These are phyloP conservation scores for Sebastes schlegelii DNA, from an alignment of 2,113 vertebrate species.

Conservation along the genomic window DNA sequence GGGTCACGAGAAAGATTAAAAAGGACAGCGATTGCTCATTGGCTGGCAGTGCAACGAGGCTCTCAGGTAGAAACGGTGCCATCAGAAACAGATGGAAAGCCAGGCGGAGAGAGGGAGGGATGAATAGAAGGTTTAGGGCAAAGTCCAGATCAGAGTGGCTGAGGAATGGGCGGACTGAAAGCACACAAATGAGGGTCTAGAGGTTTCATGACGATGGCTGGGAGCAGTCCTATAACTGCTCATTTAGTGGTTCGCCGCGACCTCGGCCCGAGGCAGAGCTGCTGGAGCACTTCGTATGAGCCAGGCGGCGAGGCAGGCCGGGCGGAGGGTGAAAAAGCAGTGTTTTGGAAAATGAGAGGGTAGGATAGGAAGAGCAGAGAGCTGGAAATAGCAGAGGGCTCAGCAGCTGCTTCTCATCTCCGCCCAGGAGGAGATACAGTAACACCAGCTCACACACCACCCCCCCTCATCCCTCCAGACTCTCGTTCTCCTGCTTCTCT, in stretches of 20 bases:
- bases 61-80: slow-evolving; percentile 39
- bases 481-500: neutral
- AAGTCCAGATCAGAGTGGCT: slow-evolving; percentile 37
- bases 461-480: neutral
- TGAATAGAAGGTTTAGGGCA: slow-evolving; percentile 31
- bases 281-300: slow-evolving; percentile 32
- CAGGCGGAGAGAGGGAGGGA: slow-evolving; percentile 15
- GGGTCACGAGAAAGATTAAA: slow-evolving; percentile 55
- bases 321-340: slow-evolving; percentile 52
- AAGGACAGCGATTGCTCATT: slow-evolving; percentile 39
- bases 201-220: slow-evolving; percentile 32
- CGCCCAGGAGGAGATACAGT: slow-evolving; percentile 57
- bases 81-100: slow-evolving; percentile 44
- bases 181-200: slow-evolving; percentile 51
- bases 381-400: slow-evolving; percentile 79
- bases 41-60: slow-evolving; percentile 20
- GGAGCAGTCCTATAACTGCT: slow-evolving; percentile 58
- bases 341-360: slow-evolving; percentile 85
- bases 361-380: slow-evolving; percentile 69
- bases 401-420: slow-evolving; percentile 74
- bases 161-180: slow-evolving; percentile 42
- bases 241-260: slow-evolving; percentile 58
- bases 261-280: slow-evolving; percentile 49
- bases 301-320: slow-evolving; percentile 12
- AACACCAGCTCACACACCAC: slow-evolving; percentile 24